These are phyloP conservation scores for Andrena cerasifolii DNA, from an alignment of 1,140 invertebrate species.

Conservation along the genomic window DNA sequence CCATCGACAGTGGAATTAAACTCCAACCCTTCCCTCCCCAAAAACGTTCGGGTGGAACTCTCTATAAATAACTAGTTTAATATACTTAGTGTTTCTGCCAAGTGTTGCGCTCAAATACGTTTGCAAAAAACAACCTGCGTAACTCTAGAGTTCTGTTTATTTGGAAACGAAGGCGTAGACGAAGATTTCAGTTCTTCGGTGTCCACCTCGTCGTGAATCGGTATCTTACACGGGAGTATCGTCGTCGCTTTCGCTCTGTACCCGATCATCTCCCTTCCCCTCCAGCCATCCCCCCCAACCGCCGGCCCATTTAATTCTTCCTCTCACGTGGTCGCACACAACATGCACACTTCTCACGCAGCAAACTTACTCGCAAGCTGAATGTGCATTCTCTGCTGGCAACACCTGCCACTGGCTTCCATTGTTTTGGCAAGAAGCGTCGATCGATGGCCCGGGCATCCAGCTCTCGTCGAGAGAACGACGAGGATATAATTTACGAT, in stretches of 20 bases:
- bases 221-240: not conserved
- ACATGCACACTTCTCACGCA: too few species aligned
- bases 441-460: constrained; percentile 24
- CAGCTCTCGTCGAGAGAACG: constrained; percentile 37
- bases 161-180: constrained; percentile 25
- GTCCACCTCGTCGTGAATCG: not conserved
- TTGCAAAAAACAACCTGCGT: constrained; percentile 41
- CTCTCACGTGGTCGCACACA: not conserved
- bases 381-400: not conserved
- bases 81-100: constrained; percentile 39
- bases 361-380: not conserved
- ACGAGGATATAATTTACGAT: constrained; percentile 5
- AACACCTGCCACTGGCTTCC: not conserved
- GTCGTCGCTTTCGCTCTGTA: constrained; percentile 10
- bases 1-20: constrained; percentile 36
- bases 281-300: not conserved
- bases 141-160: constrained; percentile 12
- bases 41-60: constrained; percentile 30
- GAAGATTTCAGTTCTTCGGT: constrained; percentile 18
- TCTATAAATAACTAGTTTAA: constrained; percentile 51
- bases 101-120: constrained; percentile 38
- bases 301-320: too few species aligned
- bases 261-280: not conserved
- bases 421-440: not conserved
- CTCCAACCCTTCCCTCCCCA: constrained; percentile 9